Evolutionary conservation across 2,797 vertebrate species (phyloP).

Genomic region (Sylvia borin): DNA sequence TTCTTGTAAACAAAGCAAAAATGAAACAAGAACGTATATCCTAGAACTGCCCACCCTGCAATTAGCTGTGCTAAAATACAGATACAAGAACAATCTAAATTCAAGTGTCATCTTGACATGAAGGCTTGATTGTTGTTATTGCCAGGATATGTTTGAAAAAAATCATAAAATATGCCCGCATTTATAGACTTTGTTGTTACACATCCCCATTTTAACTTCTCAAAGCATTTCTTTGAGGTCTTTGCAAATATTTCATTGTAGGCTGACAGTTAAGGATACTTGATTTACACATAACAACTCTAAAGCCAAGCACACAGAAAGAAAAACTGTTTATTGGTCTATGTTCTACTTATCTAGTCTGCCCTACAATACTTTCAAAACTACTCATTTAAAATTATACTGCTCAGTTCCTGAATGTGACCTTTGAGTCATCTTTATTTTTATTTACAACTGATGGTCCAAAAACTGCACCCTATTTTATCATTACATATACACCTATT

Average conservation of each 20-base stretch:
- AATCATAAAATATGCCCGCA: background rate
- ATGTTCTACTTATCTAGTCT: background rate
- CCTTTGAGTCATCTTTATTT: background rate
- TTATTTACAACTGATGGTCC: background rate
- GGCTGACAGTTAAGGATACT: background rate
- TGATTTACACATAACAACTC: background rate
- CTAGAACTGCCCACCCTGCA: background rate
- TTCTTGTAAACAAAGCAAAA: background rate
- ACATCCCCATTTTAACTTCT: background rate
- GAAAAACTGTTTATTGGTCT: background rate
- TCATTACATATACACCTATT: background rate
- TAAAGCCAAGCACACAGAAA: background rate
- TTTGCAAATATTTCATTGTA: background rate
- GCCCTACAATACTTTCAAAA: background rate
- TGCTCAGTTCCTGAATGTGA: background rate
- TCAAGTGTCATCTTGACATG: background rate
- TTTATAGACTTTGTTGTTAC: background rate
- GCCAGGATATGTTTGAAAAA: background rate
- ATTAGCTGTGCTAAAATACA: background rate
- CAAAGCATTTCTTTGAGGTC: background rate
- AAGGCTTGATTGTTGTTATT: background rate
- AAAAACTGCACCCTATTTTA: background rate
- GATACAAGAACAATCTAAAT: background rate
- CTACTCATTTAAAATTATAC: background rate
- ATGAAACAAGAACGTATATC: background rate